These are phyloP conservation scores for Myrmecobius fasciatus DNA, from an alignment of 2,113 vertebrate genomes.

Conservation along the genomic window DNA sequence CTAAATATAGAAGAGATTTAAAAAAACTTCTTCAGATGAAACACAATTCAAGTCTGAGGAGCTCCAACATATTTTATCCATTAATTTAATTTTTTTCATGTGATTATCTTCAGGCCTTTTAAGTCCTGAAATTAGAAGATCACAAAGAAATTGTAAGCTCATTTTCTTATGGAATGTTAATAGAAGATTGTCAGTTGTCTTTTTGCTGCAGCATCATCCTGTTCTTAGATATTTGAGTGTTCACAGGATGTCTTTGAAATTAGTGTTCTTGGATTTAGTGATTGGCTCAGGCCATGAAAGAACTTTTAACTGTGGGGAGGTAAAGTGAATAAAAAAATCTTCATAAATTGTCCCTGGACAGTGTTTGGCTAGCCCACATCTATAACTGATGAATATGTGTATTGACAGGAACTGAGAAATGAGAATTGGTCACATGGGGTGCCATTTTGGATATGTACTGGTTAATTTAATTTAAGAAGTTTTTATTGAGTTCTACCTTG, in stretches of 20 bases:
- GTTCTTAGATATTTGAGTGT: not conserved
- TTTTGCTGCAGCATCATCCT: not conserved
- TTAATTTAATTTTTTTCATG: constrained; percentile 68
- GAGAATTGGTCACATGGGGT: not conserved
- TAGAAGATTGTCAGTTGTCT: not conserved
- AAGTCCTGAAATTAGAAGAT: constrained; percentile 22
- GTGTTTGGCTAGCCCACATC: not conserved
- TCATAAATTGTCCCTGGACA: not conserved
- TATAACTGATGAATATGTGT: constrained; percentile 5
- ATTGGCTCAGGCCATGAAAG: constrained; percentile 3
- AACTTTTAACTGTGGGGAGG: not conserved
- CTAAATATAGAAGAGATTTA: not conserved
- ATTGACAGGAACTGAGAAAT: not conserved
- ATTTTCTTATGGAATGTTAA: constrained; percentile 15
- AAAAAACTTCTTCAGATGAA: not conserved
- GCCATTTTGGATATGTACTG: not conserved
- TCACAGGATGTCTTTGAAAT: not conserved
- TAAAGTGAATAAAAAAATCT: not conserved
- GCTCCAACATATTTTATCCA: not conserved
- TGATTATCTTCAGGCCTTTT: constrained; percentile 61
- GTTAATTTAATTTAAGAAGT: not conserved
- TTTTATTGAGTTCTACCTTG: constrained; percentile 19
- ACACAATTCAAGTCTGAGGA: not conserved
- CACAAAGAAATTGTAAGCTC: constrained; percentile 10
- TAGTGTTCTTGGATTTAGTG: not conserved